phyloP scores from a whole-genome alignment of 2,113 vertebrate species.

The Dolichotis patagonum region DNA sequence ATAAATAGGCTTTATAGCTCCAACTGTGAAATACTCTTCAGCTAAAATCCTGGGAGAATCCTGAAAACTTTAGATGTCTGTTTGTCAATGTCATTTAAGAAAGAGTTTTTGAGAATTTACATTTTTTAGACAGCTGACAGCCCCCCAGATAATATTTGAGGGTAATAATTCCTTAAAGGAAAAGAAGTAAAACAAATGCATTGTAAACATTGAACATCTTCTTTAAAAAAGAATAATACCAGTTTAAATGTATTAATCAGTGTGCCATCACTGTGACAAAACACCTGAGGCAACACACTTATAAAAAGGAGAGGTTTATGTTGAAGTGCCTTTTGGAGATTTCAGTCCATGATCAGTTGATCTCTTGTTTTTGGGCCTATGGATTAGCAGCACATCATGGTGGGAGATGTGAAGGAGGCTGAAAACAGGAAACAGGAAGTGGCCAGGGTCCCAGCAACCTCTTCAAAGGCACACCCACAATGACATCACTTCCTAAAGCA shows the following conservation, averaged over 20 bases:
- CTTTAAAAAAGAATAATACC: background rate
- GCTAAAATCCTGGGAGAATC: background rate
- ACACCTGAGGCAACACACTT: background rate
- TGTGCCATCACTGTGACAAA: background rate
- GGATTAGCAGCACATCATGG: too few species aligned
- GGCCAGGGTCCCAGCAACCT: too few species aligned
- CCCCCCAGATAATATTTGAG: background rate
- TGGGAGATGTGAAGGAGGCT: background rate
- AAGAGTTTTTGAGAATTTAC: background rate
- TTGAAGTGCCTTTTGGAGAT: background rate
- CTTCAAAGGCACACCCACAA: background rate
- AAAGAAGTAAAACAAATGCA: background rate
- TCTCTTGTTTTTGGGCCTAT: background rate
- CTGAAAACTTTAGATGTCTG: conserved; percentile 19
- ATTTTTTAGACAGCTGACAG: conserved; percentile 15
- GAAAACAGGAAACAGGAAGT: background rate
- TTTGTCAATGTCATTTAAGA: conserved; percentile 27
- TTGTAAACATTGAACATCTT: background rate
- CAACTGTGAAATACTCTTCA: conserved; percentile 5
- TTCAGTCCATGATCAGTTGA: background rate
- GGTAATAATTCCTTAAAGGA: background rate
- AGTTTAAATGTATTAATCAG: background rate
- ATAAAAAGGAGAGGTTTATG: background rate
- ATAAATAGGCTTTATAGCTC: conserved; percentile 61
- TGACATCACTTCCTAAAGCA: background rate